These are phyloP conservation scores for Ptychodera flava DNA, from an alignment of 35 echinoderm and acorn worm species.

Conservation along the genomic window DNA sequence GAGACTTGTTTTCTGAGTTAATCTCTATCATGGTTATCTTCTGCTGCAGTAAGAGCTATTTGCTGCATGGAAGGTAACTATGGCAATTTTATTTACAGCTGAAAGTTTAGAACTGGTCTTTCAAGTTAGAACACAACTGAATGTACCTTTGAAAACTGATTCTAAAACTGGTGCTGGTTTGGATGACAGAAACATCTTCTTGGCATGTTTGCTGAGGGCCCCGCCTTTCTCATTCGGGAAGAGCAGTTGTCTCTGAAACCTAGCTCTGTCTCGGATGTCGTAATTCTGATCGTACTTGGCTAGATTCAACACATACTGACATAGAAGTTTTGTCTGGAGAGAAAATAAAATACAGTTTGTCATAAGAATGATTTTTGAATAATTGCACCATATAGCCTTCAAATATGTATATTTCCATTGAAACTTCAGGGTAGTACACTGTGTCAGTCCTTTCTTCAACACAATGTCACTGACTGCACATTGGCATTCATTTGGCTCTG, in stretches of 20 bases:
- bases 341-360: not conserved
- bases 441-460: too few species aligned
- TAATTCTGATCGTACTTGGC: constrained; percentile 99
- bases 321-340: constrained; percentile 80
- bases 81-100: too few species aligned
- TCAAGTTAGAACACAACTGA: too few species aligned
- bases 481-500: too few species aligned
- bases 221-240: constrained; percentile 86
- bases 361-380: not conserved
- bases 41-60: too few species aligned
- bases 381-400: not conserved
- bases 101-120: too few species aligned
- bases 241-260: constrained; percentile 81
- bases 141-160: constrained; percentile 95
- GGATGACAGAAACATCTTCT: constrained; percentile 90
- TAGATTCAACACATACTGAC: constrained; percentile 94
- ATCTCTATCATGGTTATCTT: too few species aligned
- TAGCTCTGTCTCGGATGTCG: constrained; percentile 88
- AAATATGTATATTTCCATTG: too few species aligned
- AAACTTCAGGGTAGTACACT: too few species aligned
- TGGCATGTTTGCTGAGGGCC: constrained; percentile 92
- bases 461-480: too few species aligned
- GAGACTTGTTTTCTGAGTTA: too few species aligned
- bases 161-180: constrained; percentile 96
- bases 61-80: too few species aligned